Evolutionary conservation across 2,888 invertebrate species (phyloP).

Genomic region (Merodon equestris): DNA sequence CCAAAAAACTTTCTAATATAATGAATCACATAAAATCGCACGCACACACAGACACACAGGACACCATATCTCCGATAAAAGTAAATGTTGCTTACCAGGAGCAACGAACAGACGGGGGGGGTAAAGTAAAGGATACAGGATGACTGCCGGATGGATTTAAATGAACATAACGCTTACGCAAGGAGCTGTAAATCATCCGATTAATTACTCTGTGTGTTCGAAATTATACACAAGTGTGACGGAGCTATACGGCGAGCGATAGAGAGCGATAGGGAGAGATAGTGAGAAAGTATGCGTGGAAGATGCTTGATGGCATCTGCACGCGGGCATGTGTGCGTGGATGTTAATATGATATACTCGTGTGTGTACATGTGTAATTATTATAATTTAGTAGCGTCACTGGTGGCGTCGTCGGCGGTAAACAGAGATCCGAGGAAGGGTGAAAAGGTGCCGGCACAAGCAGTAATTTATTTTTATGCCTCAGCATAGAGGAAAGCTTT

Average conservation of each 20-base stretch:
- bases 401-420: conserved; percentile 27
- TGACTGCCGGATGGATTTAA: conserved; percentile 67
- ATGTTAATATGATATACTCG: conserved; percentile 60
- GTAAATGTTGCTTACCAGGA: not conserved
- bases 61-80: conserved; percentile 7
- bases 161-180: conserved; percentile 71
- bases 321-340: conserved; percentile 46
- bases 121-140: conserved; percentile 62
- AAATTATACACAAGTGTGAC: conserved; percentile 36
- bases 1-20: conserved; percentile 60
- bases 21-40: conserved; percentile 27
- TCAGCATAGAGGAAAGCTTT: not conserved
- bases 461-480: not conserved
- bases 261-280: not conserved
- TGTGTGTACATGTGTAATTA: conserved; percentile 36
- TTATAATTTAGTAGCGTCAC: conserved; percentile 60
- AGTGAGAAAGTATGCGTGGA: no score
- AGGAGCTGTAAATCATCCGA: conserved; percentile 74
- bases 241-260: no score
- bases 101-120: not conserved
- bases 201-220: conserved; percentile 72
- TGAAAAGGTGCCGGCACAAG: not conserved
- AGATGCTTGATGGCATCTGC: conserved; percentile 51
- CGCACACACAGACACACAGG: conserved; percentile 14
- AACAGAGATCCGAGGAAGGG: not conserved